These are phyloP conservation scores for Furcula furcula DNA, from an alignment of 2,888 invertebrate species.

Conservation along the genomic window DNA sequence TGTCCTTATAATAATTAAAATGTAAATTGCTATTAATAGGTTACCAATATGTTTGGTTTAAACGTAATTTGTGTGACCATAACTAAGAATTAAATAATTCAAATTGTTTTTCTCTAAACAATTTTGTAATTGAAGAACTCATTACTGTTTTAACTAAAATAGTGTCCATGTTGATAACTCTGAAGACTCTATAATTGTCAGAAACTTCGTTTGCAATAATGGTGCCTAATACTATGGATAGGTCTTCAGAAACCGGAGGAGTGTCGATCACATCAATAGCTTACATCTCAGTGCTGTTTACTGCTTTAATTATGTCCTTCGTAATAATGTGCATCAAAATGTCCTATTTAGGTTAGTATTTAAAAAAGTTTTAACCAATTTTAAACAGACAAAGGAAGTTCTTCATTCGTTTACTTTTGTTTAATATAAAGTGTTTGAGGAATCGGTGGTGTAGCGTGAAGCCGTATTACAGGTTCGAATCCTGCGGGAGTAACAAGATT, in stretches of 20 bases:
- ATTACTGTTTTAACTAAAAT: too few relatives aligned
- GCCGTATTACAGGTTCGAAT: too few relatives aligned
- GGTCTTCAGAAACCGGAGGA: not conserved
- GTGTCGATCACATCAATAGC: slow-evolving; percentile 18
- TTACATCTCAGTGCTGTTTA: slow-evolving; percentile 32
- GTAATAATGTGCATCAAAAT: slow-evolving; percentile 55
- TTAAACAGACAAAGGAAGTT: too few relatives aligned
- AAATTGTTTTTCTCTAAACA: slow-evolving; percentile 23
- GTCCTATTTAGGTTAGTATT: slow-evolving; percentile 40
- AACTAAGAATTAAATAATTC: slow-evolving; percentile 11
- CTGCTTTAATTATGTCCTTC: slow-evolving; percentile 49
- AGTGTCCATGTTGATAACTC: too few relatives aligned
- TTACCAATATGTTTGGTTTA: slow-evolving; percentile 14
- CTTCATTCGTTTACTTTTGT: too few relatives aligned
- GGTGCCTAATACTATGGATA: slow-evolving; percentile 17
- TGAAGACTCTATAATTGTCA: too few relatives aligned
- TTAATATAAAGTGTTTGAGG: too few relatives aligned
- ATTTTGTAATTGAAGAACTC: slow-evolving; percentile 16
- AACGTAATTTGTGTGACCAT: slow-evolving; percentile 25
- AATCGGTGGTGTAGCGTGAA: too few relatives aligned
- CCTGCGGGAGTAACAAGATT: too few relatives aligned
- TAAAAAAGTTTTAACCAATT: too few relatives aligned
- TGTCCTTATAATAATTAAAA: too few relatives aligned
- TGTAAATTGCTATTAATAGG: slow-evolving; percentile 1
- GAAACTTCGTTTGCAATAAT: slow-evolving; percentile 15